phyloP scores from a whole-genome alignment of 2,113 vertebrate genomes.

The Tragulus kanchil region DNA sequence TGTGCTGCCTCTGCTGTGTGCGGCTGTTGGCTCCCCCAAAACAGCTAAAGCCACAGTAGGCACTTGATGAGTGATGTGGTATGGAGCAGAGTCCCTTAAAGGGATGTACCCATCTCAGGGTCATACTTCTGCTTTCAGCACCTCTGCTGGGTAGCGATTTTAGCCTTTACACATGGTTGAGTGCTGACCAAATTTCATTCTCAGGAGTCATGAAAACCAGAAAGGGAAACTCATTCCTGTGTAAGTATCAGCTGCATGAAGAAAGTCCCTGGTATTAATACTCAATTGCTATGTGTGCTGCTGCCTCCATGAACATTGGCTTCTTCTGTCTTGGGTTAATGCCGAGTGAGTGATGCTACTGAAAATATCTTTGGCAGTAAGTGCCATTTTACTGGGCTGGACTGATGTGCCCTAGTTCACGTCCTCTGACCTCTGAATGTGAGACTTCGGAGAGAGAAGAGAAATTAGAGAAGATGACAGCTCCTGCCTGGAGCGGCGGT shows the following conservation, averaged over 20 bases:
- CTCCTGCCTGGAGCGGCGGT: constrained; percentile 67
- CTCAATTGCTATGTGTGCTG: constrained; percentile 1
- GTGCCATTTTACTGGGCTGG: constrained; percentile 84
- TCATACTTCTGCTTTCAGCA: constrained; percentile 52
- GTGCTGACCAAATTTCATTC: constrained; percentile 55
- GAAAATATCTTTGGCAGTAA: constrained; percentile 85
- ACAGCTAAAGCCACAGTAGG: constrained; percentile 30
- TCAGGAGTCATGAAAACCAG: constrained; percentile 47
- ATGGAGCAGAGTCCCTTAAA: constrained; percentile 67
- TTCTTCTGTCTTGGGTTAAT: constrained; percentile 62
- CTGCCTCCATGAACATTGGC: constrained; percentile 64
- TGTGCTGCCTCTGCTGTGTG: constrained; percentile 71
- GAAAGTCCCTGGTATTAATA: not conserved
- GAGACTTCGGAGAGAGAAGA: constrained; percentile 80
- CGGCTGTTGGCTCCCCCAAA: not conserved
- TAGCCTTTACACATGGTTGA: constrained; percentile 75
- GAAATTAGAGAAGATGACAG: constrained; percentile 78
- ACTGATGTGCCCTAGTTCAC: constrained; percentile 82
- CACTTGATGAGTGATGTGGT: constrained; percentile 19
- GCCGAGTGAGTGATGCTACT: constrained; percentile 65
- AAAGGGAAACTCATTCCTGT: not conserved
- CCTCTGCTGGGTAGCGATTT: constrained; percentile 57
- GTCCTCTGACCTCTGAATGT: constrained; percentile 81
- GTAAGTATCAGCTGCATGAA: constrained; percentile 59
- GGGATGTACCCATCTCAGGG: constrained; percentile 40